phyloP scores from a whole-genome alignment of 2,888 invertebrate species.

The Troides aeacus region DNA sequence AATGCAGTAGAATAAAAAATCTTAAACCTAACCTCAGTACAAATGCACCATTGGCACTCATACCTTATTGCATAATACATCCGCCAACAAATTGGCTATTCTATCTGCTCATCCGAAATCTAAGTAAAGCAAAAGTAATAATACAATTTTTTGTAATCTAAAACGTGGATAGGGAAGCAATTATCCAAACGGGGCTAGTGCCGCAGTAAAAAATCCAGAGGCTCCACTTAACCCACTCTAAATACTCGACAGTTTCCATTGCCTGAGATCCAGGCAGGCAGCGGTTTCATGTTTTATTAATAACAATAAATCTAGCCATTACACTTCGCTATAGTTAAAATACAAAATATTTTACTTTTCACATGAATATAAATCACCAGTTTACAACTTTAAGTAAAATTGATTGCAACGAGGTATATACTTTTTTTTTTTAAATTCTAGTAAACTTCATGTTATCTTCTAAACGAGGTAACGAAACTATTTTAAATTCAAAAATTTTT shows the following conservation, averaged over 20 bases:
- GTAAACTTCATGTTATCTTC: too few species aligned
- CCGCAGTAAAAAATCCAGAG: slow-evolving; percentile 10
- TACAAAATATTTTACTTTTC: neutral
- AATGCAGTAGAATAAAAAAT: too few species aligned
- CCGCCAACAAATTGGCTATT: neutral
- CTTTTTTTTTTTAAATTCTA: neutral
- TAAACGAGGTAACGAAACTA: too few species aligned
- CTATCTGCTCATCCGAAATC: neutral
- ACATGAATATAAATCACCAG: neutral
- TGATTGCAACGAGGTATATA: too few species aligned
- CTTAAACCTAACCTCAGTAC: too few species aligned
- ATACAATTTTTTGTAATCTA: neutral
- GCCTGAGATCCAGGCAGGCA: slow-evolving; percentile 6
- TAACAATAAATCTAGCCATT: slow-evolving; percentile 11
- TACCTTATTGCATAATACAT: too few species aligned
- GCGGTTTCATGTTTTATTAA: slow-evolving; percentile 21
- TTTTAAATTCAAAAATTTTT: too few species aligned
- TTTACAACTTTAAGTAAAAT: neutral
- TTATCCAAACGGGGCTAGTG: slow-evolving; percentile 1
- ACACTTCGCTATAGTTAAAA: neutral
- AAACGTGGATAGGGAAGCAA: neutral
- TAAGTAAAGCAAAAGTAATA: neutral
- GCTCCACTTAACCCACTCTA: slow-evolving; percentile 15
- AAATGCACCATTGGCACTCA: too few species aligned
- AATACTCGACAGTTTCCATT: slow-evolving; percentile 10